Conservation (phyloP, 2,113 vertebrate genomes). For the Lycaon pictus region DNA sequence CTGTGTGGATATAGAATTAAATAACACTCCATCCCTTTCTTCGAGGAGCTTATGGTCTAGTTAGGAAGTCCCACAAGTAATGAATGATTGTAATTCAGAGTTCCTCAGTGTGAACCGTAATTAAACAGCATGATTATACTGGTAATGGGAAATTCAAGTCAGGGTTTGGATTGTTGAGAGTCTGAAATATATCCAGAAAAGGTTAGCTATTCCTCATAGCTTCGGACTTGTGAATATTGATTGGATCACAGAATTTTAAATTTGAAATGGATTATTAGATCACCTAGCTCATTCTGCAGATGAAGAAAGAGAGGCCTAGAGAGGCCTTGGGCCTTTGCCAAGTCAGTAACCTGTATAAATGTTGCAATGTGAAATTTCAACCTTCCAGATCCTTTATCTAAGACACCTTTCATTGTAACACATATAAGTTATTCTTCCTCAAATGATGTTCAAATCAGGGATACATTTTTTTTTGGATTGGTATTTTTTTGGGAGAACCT, state of each 20-base stretch:
- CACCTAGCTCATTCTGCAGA: background rate
- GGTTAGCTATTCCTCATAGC: background rate
- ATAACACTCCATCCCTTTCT: background rate
- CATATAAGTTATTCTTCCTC: background rate
- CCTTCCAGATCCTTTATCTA: background rate
- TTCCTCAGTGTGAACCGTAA: slow-evolving; percentile 18
- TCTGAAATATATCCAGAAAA: slow-evolving; percentile 39
- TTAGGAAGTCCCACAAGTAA: slow-evolving; percentile 10
- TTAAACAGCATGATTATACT: background rate
- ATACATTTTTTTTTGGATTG: background rate
- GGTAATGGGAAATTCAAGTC: background rate
- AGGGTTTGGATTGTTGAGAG: background rate
- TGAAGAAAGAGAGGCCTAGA: background rate
- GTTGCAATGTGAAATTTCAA: background rate
- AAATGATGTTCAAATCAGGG: background rate
- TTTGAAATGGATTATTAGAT: slow-evolving; percentile 40
- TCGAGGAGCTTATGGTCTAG: slow-evolving; percentile 31
- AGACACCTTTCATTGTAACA: background rate
- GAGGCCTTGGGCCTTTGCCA: background rate
- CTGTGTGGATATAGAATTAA: background rate
- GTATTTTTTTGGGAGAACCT: background rate
- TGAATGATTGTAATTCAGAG: background rate
- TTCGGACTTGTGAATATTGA: slow-evolving; percentile 11
- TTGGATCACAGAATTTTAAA: slow-evolving; percentile 56
- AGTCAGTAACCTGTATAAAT: background rate